phyloP scores from a whole-genome alignment of 2,888 invertebrate species.

The Melanophora roralis region DNA sequence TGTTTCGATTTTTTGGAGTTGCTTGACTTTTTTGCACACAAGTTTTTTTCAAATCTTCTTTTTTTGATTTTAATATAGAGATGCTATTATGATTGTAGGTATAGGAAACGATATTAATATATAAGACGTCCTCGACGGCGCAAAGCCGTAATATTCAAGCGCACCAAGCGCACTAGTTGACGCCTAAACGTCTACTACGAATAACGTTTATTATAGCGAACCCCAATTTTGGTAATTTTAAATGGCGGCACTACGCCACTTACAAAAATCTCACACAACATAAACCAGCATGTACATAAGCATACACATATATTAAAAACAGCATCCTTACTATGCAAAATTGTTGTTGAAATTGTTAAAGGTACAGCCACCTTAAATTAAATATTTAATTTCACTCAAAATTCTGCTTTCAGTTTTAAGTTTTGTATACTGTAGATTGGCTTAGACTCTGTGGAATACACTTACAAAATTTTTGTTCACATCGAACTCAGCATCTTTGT shows the following conservation, averaged over 20 bases:
- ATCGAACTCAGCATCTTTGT: too few species aligned
- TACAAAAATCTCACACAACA: conserved; percentile 55
- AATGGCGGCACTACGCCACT: conserved; percentile 70
- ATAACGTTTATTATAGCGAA: conserved; percentile 78
- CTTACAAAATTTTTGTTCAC: too few species aligned
- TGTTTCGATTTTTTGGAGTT: conserved; percentile 17
- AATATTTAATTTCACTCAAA: conserved; percentile 53
- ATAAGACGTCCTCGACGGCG: conserved; percentile 62
- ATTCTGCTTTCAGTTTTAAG: conserved; percentile 13
- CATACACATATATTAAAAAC: neutral
- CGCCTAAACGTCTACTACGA: conserved; percentile 79
- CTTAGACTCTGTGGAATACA: neutral
- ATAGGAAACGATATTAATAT: conserved; percentile 52
- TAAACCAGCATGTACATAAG: conserved; percentile 38
- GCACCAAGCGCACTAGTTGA: conserved; percentile 78
- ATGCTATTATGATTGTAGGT: conserved; percentile 50
- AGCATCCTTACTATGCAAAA: conserved; percentile 45
- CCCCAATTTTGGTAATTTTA: conserved; percentile 77
- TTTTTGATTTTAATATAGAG: conserved; percentile 44
- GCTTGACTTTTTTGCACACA: conserved; percentile 37
- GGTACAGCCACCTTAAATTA: conserved; percentile 28
- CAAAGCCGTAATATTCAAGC: conserved; percentile 74
- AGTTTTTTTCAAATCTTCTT: conserved; percentile 11
- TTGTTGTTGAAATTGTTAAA: neutral
- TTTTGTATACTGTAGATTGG: neutral